Evolutionary conservation across 2,797 vertebrate genomes (phyloP), one percentile per base, ranked within the genome.

Genomic region (Clamator glandarius): DNA sequence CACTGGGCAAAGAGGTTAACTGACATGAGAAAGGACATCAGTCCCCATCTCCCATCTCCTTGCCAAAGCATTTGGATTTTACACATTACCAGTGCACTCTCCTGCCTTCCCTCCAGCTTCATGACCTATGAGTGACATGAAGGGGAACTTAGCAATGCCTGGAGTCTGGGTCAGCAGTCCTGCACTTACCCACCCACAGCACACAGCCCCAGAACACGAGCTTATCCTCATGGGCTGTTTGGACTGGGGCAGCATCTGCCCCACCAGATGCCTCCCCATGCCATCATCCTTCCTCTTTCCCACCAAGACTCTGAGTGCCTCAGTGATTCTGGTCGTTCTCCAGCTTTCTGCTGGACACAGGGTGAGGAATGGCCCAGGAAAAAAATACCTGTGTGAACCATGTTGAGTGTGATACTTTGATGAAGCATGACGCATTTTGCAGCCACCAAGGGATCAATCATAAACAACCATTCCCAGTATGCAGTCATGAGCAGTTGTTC

Each of bases 381-480:
- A 39, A 91, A 85, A 46, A 15, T 9, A 78, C 13, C 41, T 63
- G 19, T 33, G 59, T 87, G 29, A 82, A 80, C 33, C 57, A 93
- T 69, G 52, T 23, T 8, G 5, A 84, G 51, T 63, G 31, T 51
- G 82, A 64, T 52, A 31, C 57, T 89, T 70, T 84, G 76, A 80
- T 59, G 35, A 42, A 83, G 42, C 35, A 39, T 35, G 41, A 81
- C 78, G 73, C 23, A 63, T 64, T 94, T 95, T 92, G 92, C 77
- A 84, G 0, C 31, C 64, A 76, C 55, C 46, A 64, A 91, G 86
- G 58, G 78, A 94, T 36, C 76, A 62, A 42, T 44, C 64, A 87
- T 85, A 89, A 93, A 79, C 23, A 80, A 74, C n/a, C 78, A 82
- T 84, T 93, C 50, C 42, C 66, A 82, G 57, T 87, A 89, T 33